Percentiles rank a stretch among this genome's conserved stretches.
Evolutionary conservation across 2,888 invertebrate species (phyloP).

Genomic region (Cremastinae sp.): DNA sequence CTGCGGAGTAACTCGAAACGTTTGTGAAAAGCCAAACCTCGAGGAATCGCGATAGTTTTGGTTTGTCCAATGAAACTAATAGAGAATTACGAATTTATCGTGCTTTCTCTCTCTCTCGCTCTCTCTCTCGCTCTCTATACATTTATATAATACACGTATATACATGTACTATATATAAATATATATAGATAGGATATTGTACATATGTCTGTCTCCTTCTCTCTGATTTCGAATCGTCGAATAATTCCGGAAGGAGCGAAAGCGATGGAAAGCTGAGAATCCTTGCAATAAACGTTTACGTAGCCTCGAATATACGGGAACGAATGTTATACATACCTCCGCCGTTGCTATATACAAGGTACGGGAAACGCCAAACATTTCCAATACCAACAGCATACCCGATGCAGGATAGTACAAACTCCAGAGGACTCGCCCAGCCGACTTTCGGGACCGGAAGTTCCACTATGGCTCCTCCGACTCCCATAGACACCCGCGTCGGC

Average conservation of each 20-base stretch:
- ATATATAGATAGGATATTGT: too few species aligned
- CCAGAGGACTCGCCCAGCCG: slow-evolving; percentile 84
- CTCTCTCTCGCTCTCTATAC: slow-evolving; percentile 11
- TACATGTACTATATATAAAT: too few species aligned
- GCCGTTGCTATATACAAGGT: slow-evolving; percentile 89
- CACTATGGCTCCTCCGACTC: slow-evolving; percentile 71
- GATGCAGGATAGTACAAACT: slow-evolving; percentile 89
- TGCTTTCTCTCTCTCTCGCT: slow-evolving; percentile 13
- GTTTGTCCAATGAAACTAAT: slow-evolving; percentile 34
- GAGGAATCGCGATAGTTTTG: slow-evolving; percentile 41
- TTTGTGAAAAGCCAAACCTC: slow-evolving; percentile 44
- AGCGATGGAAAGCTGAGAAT: neutral
- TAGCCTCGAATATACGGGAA: slow-evolving; percentile 17
- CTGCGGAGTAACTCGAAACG: slow-evolving; percentile 29
- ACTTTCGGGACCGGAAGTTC: slow-evolving; percentile 78
- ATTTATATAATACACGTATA: too few species aligned
- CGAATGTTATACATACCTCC: slow-evolving; percentile 83
- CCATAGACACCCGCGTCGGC: slow-evolving; percentile 72
- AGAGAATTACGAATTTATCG: slow-evolving; percentile 21
- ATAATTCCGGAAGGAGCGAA: neutral
- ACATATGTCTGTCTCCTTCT: slow-evolving; percentile 1
- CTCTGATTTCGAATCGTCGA: too few species aligned
- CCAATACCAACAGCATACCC: slow-evolving; percentile 90
- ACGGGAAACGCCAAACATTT: slow-evolving; percentile 91
- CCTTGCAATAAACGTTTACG: neutral